These are phyloP conservation scores for Petrophora chlorosata DNA, from an alignment of 2,888 invertebrate species.

Conservation along the genomic window DNA sequence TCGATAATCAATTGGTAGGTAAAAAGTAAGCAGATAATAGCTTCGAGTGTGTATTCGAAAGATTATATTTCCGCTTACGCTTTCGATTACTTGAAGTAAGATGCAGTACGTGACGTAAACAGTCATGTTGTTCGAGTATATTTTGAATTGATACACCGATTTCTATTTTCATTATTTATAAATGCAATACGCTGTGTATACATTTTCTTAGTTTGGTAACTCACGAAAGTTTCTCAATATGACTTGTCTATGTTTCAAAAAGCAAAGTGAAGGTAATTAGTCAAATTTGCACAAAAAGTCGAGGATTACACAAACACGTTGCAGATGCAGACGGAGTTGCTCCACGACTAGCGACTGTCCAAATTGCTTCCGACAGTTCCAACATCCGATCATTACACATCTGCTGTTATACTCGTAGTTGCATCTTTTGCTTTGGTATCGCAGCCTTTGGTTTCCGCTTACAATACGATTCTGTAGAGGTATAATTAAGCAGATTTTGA, in stretches of 20 bases:
- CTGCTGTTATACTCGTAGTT: slow-evolving; percentile 1
- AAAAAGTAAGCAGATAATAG: slow-evolving; percentile 34
- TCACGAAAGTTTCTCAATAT: too few species aligned
- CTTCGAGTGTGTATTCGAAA: slow-evolving; percentile 30
- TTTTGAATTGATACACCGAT: too few species aligned
- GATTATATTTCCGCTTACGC: slow-evolving; percentile 25
- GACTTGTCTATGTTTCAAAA: too few species aligned
- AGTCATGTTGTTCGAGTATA: too few species aligned
- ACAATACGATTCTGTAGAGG: too few species aligned
- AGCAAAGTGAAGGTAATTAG: too few species aligned
- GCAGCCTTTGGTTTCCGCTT: too few species aligned
- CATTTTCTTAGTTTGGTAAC: too few species aligned
- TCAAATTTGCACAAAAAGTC: slow-evolving; percentile 14
- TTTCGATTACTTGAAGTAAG: slow-evolving; percentile 14
- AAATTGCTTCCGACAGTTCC: slow-evolving; percentile 24
- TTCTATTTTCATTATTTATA: too few species aligned
- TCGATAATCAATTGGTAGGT: slow-evolving; percentile 48
- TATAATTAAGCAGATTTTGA: too few species aligned
- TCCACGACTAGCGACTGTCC: slow-evolving; percentile 12
- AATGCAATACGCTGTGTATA: too few species aligned
- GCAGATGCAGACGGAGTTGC: slow-evolving; percentile 10
- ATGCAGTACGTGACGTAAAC: slow-evolving; percentile 8
- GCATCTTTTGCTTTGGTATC: slow-evolving; percentile 9
- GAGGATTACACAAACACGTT: slow-evolving; percentile 21
- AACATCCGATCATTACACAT: slow-evolving; percentile 11